Evolutionary conservation across 2,797 vertebrate species (phyloP), one percentile per base, ranked within the genome.

Genomic region (Lutjanus campechanus): DNA sequence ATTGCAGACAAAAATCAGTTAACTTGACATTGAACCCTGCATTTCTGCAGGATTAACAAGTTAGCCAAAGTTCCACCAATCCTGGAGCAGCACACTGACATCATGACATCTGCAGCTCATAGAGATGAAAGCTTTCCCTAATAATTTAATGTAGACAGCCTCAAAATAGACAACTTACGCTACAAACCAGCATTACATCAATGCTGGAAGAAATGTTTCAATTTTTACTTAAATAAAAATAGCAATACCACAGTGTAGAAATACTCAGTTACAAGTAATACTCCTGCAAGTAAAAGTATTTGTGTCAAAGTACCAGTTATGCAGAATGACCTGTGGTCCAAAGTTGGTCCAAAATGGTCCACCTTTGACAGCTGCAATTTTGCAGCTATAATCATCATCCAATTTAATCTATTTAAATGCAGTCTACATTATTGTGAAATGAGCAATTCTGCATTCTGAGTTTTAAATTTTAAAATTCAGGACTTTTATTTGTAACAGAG

Each of bases 31-130:
- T 71, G 58, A 88, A 73, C 50, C 47, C 58, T 74, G 55, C 54
- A 79, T 55, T 46, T 56, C 58, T 8, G 11, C 54, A 22, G 61
- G 53, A 55, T 75, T 72, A 64, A 75, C 64, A 65, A 59, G 70
- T 80, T 69, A 62, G 86, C 84, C 11, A 87, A 70, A 41, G 87
- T 91, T 84, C 88, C 93, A 86, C 96, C 94, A 96, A 96, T 96
- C 95, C 83, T 77, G 81, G 81, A 92, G 92, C 92, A 84, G 81
- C 82, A 89, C 19, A 11, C 88, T 97, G 96, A 97, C 94, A 95
- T 97, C 96, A 96, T 92, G 93, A 94, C 93, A 96, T 95, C 95
- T 94, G 95, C 93, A 94, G 93, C 86, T 94, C 93, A 91, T 88
- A 5, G 85, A 96, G 94, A 96, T 96, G 96, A 97, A 96, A 96